Base-by-base conservation (phyloP, 2,888 invertebrate genomes). In the Ligdia adustata region DNA sequence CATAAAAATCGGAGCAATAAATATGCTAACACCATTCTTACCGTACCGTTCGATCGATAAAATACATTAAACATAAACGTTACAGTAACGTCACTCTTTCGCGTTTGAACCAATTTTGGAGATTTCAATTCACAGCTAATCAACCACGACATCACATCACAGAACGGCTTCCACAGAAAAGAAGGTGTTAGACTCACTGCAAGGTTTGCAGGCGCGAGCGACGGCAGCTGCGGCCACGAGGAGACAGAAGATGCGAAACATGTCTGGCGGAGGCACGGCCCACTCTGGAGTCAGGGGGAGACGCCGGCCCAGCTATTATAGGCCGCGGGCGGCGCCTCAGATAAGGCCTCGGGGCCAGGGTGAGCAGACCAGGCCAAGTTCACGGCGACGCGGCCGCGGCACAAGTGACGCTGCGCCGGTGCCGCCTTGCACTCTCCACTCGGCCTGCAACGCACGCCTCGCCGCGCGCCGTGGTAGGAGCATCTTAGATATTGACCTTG, bases 241-340 rank as follows among this genome's bases (percentile, higher is more conserved):
- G 72, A 85, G 65, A 72, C 75, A 81, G 79, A 87, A 71, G 69
- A 79, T 69, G 73, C 83, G 84, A 68, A 88, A 83, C 89, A 89
- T 89, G 82, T 83, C 86, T 81, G 83, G 63, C 82, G 86, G 75
- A 74, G 83, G 77, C 76, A 73, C 78, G 75, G 72, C 66, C 74
- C 67, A 72, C 64, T 87, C 81, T 87, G 86, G 85, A 85, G 82
- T 76, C 75, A 73, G 72, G 72, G 75, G 84, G 85, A 84, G 85
- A 78, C 84, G 86, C 83, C 84, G 78, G 76, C 86, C 81, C 83
- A 76, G 81, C 87, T 90, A 89, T 89, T 90, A 90, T 90, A 90
- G 85, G 85, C 84, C 82, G 87, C 78, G 80, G 81, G 82, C 87
- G 84, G 84, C 85, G 87, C 79, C 82, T 80, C 84, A 73, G 84